A percentile compares a stretch with the other conserved stretches of the same genome.
Evolutionary conservation across 2,888 invertebrate genomes (phyloP).

Genomic region (Drosophila kuntzei): DNA sequence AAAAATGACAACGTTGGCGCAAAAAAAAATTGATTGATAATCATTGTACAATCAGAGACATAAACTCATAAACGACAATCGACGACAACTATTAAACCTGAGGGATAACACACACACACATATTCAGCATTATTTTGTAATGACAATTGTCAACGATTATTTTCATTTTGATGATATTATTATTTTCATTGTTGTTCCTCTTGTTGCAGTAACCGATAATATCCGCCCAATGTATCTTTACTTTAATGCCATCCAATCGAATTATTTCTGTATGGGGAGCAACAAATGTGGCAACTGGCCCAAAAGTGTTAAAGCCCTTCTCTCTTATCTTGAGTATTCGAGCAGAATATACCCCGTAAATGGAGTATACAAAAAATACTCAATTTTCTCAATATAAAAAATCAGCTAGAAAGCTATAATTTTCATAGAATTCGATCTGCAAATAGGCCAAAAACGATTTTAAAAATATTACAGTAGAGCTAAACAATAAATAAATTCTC

Average conservation of each 20-base stretch:
- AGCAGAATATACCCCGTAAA: conserved; percentile 2
- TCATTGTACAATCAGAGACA: conserved; percentile 43
- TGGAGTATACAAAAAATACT: background rate
- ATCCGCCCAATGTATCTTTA: conserved; percentile 25
- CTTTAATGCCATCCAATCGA: conserved; percentile 20
- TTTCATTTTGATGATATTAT: conserved; percentile 26
- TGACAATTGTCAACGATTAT: conserved; percentile 47
- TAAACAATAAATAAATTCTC: too few relatives aligned
- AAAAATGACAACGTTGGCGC: conserved; percentile 40
- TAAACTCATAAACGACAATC: conserved; percentile 30
- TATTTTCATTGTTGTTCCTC: conserved; percentile 8
- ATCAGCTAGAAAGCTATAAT: too few relatives aligned
- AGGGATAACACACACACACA: conserved; percentile 18
- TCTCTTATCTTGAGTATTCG: background rate
- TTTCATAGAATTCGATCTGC: too few relatives aligned
- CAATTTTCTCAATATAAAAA: too few relatives aligned
- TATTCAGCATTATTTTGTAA: conserved; percentile 28
- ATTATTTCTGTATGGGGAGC: conserved; percentile 16
- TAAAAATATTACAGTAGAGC: too few relatives aligned
- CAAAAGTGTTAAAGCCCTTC: conserved; percentile 15
- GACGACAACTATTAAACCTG: conserved; percentile 36
- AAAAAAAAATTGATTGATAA: conserved; percentile 51
- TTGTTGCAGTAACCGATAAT: conserved; percentile 22
- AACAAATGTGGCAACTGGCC: conserved; percentile 23
- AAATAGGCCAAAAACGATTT: too few relatives aligned